phyloP scores from a whole-genome alignment of 37 sponge, comb jelly and placozoan genomes.

The Beroe ovata region DNA sequence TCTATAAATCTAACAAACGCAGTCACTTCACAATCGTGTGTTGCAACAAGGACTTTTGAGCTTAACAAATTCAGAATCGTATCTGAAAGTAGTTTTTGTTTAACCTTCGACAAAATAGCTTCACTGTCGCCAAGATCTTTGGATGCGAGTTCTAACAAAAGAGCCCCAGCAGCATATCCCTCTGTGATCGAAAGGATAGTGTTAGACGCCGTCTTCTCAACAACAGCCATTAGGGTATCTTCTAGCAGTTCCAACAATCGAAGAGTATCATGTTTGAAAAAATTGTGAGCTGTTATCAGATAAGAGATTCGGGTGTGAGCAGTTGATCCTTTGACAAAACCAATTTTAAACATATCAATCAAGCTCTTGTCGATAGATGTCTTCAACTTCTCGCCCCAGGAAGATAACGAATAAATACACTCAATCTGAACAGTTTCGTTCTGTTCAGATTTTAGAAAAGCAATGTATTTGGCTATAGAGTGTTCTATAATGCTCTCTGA shows the following conservation, averaged over 20 bases:
- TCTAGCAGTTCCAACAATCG: slow-evolving; percentile 8
- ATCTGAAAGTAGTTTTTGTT: slow-evolving; percentile 15
- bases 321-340: slow-evolving; percentile 36
- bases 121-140: slow-evolving; percentile 36
- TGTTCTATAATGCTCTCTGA: slow-evolving; percentile 33
- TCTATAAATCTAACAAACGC: slow-evolving; percentile 20
- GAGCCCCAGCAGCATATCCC: slow-evolving; percentile 24
- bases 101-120: neutral
- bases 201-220: neutral
- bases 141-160: neutral
- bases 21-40: slow-evolving; percentile 7
- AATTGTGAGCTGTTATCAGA: neutral
- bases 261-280: slow-evolving; percentile 26
- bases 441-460: neutral
- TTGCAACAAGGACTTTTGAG: neutral
- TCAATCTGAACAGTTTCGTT: slow-evolving; percentile 56
- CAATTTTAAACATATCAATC: slow-evolving; percentile 15
- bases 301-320: slow-evolving; percentile 30
- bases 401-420: neutral
- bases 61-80: neutral
- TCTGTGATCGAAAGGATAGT: neutral
- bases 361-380: neutral
- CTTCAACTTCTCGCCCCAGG: slow-evolving; percentile 10
- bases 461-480: neutral
- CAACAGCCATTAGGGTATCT: slow-evolving; percentile 3